These are phyloP conservation scores for Cepaea hortensis DNA, from an alignment of 2,888 invertebrate genomes.

Conservation along the genomic window DNA sequence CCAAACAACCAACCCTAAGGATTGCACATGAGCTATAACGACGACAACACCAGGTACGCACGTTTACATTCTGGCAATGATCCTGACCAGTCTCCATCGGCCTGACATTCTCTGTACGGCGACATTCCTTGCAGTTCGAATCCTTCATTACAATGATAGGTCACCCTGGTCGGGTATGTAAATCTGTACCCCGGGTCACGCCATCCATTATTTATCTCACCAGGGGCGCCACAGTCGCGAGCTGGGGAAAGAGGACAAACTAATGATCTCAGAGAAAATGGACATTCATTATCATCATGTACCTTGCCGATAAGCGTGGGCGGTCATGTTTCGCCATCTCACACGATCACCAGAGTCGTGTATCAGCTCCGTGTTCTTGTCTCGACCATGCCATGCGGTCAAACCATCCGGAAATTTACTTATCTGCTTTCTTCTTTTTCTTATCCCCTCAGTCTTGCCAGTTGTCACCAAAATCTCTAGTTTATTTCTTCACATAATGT, in stretches of 20 bases:
- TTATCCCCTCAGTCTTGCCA: too few species aligned
- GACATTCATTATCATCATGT: too few species aligned
- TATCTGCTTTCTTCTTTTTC: too few species aligned
- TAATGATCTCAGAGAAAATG: neutral
- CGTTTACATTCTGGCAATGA: conserved; percentile 63
- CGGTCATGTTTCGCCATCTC: too few species aligned
- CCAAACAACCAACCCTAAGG: too few species aligned
- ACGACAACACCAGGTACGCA: conserved; percentile 80
- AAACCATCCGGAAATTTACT: too few species aligned
- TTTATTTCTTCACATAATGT: too few species aligned
- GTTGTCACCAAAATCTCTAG: too few species aligned
- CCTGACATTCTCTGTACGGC: conserved; percentile 83
- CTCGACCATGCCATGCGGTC: too few species aligned
- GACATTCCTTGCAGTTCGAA: conserved; percentile 91
- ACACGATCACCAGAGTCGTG: too few species aligned
- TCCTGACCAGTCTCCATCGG: conserved; percentile 66
- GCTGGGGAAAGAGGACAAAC: conserved; percentile 79
- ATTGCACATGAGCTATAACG: neutral
- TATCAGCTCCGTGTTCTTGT: too few species aligned
- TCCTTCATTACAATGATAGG: conserved; percentile 93
- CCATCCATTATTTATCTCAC: conserved; percentile 92
- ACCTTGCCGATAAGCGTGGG: too few species aligned
- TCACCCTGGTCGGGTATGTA: conserved; percentile 89
- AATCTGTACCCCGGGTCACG: conserved; percentile 92
- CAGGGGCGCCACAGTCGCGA: conserved; percentile 91